Percentiles rank a stretch among this genome's conserved stretches.
Evolutionary conservation across 2,888 invertebrate genomes (phyloP).

Genomic region (Mimumesa dahlbomi): DNA sequence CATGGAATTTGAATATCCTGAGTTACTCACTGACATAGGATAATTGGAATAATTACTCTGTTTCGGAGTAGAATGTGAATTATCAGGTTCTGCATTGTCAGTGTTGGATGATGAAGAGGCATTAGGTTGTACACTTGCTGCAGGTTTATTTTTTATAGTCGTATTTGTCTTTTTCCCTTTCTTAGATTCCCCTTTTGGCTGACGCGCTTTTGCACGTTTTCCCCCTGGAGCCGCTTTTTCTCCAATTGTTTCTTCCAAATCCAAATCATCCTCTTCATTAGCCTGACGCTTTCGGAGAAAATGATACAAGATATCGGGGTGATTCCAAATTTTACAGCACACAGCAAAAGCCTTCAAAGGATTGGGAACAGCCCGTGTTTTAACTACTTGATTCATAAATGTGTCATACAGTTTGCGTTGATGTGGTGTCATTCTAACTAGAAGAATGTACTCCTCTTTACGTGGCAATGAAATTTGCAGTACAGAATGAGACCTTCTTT

Average conservation of each 20-base stretch:
- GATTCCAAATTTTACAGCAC: slow-evolving; percentile 99
- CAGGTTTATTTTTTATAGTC: slow-evolving; percentile 81
- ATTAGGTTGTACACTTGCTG: slow-evolving; percentile 82
- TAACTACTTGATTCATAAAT: slow-evolving; percentile 95
- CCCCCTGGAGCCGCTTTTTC: slow-evolving; percentile 77
- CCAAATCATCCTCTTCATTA: slow-evolving; percentile 89
- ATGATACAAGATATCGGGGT: slow-evolving; percentile 94
- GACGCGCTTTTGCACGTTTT: slow-evolving; percentile 77
- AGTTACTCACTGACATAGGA: slow-evolving; percentile 63
- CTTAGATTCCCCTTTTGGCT: slow-evolving; percentile 78
- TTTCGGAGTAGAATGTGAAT: slow-evolving; percentile 54
- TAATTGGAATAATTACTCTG: slow-evolving; percentile 67
- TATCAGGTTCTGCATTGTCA: slow-evolving; percentile 59
- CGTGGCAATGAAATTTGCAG: slow-evolving; percentile 95
- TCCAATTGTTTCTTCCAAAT: slow-evolving; percentile 89
- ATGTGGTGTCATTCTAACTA: slow-evolving; percentile 92
- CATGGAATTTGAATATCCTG: slow-evolving; percentile 67
- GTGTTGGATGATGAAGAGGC: slow-evolving; percentile 70
- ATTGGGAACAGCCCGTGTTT: slow-evolving; percentile 93
- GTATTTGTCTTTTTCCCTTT: slow-evolving; percentile 74
- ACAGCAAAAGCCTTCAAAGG: slow-evolving; percentile 99
- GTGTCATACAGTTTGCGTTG: slow-evolving; percentile 95
- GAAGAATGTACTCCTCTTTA: slow-evolving; percentile 96
- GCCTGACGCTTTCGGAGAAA: slow-evolving; percentile 91
- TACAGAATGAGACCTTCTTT: slow-evolving; percentile 95